phyloP scores from a whole-genome alignment of 2,888 invertebrate species.

The Drosophila gaucha region DNA sequence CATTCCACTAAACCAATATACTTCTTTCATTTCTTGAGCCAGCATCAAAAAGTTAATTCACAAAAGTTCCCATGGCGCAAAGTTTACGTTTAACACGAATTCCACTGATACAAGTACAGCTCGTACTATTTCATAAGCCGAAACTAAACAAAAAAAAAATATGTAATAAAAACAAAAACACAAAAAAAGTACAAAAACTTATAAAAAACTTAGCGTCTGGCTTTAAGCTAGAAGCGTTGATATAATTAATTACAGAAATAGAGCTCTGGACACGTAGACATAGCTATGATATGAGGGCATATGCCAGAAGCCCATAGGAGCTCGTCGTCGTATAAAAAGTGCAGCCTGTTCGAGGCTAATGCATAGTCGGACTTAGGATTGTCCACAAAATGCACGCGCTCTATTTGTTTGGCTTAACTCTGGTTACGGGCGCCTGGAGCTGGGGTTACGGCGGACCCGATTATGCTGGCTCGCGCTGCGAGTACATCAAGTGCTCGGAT shows the following conservation, averaged over 20 bases:
- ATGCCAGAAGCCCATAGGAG: background rate
- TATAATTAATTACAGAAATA: slow-evolving; percentile 26
- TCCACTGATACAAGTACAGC: slow-evolving; percentile 24
- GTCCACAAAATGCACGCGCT: slow-evolving; percentile 27
- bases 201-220: slow-evolving; percentile 25
- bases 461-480: slow-evolving; percentile 13
- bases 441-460: slow-evolving; percentile 13
- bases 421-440: slow-evolving; percentile 7
- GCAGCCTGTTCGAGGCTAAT: slow-evolving; percentile 30
- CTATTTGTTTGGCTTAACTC: slow-evolving; percentile 7
- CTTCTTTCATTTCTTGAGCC: too few relatives aligned
- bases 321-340: slow-evolving; percentile 44
- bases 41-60: slow-evolving; percentile 36
- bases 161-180: slow-evolving; percentile 2
- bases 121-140: slow-evolving; percentile 28
- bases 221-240: slow-evolving; percentile 7
- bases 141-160: slow-evolving; percentile 9
- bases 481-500: slow-evolving; percentile 15
- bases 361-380: slow-evolving; percentile 25
- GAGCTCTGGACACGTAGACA: slow-evolving; percentile 49
- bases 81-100: slow-evolving; percentile 41
- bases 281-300: slow-evolving; percentile 45
- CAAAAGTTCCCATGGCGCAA: slow-evolving; percentile 41
- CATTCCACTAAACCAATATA: too few relatives aligned
- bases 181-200: slow-evolving; percentile 4